Evolutionary conservation across 1,140 invertebrate genomes (phyloP).

Genomic region (Cherax quadricarinatus): DNA sequence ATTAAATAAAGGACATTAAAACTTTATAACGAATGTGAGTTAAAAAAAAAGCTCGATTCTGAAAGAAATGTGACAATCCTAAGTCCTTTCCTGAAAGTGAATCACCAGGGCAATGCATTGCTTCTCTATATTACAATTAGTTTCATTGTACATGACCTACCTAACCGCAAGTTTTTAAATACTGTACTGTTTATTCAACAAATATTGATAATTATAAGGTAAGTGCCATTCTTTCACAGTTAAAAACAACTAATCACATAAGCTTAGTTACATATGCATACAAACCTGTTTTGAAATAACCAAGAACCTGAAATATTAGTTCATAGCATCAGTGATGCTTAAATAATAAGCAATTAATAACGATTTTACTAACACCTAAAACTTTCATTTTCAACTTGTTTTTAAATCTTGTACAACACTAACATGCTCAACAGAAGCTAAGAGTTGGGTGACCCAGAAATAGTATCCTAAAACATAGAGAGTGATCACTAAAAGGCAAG

Average conservation of each 20-base stretch:
- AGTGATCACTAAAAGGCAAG: constrained; percentile 54
- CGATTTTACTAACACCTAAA: background rate
- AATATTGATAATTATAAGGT: background rate
- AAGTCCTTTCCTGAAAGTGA: background rate
- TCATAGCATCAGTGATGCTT: background rate
- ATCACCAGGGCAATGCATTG: background rate
- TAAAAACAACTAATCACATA: background rate
- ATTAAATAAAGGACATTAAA: background rate
- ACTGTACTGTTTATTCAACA: background rate
- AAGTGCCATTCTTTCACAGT: background rate
- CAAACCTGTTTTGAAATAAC: background rate
- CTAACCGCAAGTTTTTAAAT: background rate
- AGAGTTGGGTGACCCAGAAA: constrained; percentile 48
- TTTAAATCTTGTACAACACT: constrained; percentile 8
- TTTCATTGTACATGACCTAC: background rate
- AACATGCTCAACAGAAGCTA: constrained; percentile 21
- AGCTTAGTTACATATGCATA: background rate
- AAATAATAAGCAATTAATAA: background rate
- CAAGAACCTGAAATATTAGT: background rate
- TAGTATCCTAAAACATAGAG: constrained; percentile 63
- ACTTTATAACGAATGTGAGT: background rate
- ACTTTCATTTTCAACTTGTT: constrained; percentile 11
- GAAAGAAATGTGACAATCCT: background rate
- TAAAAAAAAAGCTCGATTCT: background rate
- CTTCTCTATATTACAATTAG: background rate